A percentile compares a stretch with the other conserved stretches of the same genome.
phyloP scores from a whole-genome alignment of 2,113 vertebrate genomes.

The Halcyon malimbica region DNA sequence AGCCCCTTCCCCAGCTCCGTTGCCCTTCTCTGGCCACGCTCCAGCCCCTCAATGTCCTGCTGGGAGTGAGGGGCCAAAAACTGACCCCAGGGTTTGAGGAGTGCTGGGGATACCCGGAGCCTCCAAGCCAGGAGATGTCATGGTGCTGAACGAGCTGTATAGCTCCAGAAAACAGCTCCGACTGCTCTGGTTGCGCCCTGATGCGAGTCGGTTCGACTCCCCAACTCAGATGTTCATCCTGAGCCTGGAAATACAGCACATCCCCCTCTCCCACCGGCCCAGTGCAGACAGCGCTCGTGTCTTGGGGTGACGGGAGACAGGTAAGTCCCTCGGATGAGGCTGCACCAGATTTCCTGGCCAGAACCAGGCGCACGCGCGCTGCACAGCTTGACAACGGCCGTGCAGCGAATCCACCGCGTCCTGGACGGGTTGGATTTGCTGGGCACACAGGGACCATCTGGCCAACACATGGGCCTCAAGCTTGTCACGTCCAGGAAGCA shows the following conservation, averaged over 20 bases:
- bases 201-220: background rate
- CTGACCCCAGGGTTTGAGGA: too few species aligned
- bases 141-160: background rate
- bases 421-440: background rate
- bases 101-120: background rate
- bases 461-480: background rate
- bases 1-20: too few species aligned
- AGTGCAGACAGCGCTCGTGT: fast-evolving
- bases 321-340: background rate
- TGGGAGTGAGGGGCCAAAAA: too few species aligned
- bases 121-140: background rate
- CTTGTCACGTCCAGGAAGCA: background rate
- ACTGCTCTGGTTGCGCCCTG: background rate
- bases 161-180: background rate
- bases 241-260: background rate
- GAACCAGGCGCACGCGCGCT: background rate
- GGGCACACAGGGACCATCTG: background rate
- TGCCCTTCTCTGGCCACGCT: too few species aligned
- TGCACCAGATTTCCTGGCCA: background rate
- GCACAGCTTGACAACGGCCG: background rate
- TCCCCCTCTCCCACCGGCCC: background rate
- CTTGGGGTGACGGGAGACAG: background rate
- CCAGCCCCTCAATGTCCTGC: too few species aligned
- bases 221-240: background rate
- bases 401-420: background rate